Evolutionary conservation across 2,797 vertebrate genomes (phyloP), one percentile per base, ranked within the genome.

Genomic region (Paratrypauchen microcephalus): DNA sequence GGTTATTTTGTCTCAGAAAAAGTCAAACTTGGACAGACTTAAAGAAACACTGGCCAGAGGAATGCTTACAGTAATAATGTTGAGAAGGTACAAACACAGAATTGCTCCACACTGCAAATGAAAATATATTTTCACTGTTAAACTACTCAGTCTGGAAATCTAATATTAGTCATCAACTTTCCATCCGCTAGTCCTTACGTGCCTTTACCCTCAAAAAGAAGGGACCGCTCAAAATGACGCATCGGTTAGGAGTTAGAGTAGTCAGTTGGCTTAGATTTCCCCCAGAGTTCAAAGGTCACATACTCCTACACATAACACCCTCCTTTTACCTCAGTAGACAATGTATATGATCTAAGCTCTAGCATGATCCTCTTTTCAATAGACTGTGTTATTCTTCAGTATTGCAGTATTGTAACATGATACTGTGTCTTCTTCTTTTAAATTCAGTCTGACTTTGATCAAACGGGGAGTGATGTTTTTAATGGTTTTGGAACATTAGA

Each of bases 261-360:
- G 41, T 80, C 70, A 71, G 68, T 74, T 65, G 78, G 75, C 69
- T 82, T 69, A 73, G 83, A 82, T 83, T 84, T 70, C 79, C 30
- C 30, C 60, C 70, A 30, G 55, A 78, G 80, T 73, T 74, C 71
- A 84, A 74, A 82, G 87, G 86, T 89, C 85, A 78, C 59, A 65
- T 75, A 65, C 86, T 83, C 85, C 83, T 77, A 79, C 86, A 73
- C 77, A 68, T 66, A 55, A 67, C 60, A 36, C 24, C 64, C 9
- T 62, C 75, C 79, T n/a, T 45, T 60, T 32, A 32, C 61, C 79
- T 73, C 76, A 87, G 83, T 78, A 79, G 71, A 70, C 69, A 54
- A 15, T 57, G 79, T 71, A 72, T 76, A 59, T 80, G 78, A 77
- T 93, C 92, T 92, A 87, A 89, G 69, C 70, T 68, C 62, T 68